Base-by-base conservation (phyloP, 2,888 invertebrate species). In the Callosobruchus maculatus region DNA sequence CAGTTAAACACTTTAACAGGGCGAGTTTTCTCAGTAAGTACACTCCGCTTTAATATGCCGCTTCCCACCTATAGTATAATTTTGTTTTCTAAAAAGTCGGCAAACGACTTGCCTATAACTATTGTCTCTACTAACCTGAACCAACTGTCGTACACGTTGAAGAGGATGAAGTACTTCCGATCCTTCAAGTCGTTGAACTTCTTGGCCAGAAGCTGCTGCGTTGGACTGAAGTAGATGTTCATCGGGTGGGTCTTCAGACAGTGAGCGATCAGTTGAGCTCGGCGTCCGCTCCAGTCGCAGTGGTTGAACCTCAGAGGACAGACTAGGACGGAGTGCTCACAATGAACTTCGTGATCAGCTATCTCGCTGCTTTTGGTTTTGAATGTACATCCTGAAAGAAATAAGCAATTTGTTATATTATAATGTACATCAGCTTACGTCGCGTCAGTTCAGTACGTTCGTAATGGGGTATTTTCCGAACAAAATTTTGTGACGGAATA, bases 221-320 rank as follows among this genome's bases (percentile, higher is more conserved):
- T 71, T 22, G 69, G 71, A 21, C 73, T 70, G 70, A 76, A 72
- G 74, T 77, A 79, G 3, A 79, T 77, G 73, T 80, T 80, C 26
- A 75, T 72, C 18, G 78, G 74, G 76, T 82, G 82, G 1, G 70
- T 22, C n/a, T 72, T 68, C 22, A 72, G 76, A 73, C 81, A 80
- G 68, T 82, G 82, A 2, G 68, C 30, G 2, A 78, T 22, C 30
- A 81, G 76, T 68, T 77, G 75, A 18, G 72, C 73, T 20, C 74
- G 73, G 0, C 71, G 68, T 22, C 82, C 82, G 13, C 30, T 22
- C 82, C 82, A 82, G 0, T 70, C 22, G 68, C 80, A 80, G n/a
- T 75, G 75, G 49, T 74, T 73, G 9, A 71, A 73, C 21, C 73
- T 73, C 22, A 82, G 71, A 9, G 81, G 79, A 74, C 82, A 82